Evolutionary conservation across 30 jellyfish, hydroid and myxozoan species (phyloP).

Genomic region (Pelagia noctiluca): DNA sequence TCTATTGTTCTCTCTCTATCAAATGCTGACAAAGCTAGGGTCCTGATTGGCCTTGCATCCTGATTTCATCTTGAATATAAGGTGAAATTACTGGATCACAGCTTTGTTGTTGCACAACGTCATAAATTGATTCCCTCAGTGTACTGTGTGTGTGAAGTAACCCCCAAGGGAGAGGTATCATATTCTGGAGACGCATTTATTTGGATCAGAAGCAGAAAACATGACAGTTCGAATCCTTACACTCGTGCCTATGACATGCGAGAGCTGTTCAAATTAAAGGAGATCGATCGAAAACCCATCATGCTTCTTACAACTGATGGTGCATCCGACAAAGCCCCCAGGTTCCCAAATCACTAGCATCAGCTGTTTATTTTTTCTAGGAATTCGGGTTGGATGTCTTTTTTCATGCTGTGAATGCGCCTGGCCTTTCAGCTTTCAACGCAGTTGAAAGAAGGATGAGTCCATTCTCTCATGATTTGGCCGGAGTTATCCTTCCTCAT

Average conservation of each 20-base stretch:
- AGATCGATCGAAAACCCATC: too few species aligned
- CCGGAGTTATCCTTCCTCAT: constrained; percentile 56
- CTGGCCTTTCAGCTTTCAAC: constrained; percentile 64
- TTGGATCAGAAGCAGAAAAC: constrained; percentile 57
- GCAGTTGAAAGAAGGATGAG: constrained; percentile 49
- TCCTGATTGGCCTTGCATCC: constrained; percentile 47
- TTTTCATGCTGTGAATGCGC: constrained; percentile 53
- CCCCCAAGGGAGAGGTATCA: constrained; percentile 12
- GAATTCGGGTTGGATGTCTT: constrained; percentile 19
- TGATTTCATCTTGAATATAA: constrained; percentile 64
- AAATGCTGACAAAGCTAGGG: constrained; percentile 64
- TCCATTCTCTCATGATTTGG: constrained; percentile 53
- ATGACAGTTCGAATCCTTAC: constrained; percentile 45
- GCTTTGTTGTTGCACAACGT: constrained; percentile 44
- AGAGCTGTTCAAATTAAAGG: too few species aligned
- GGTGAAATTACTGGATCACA: constrained; percentile 49
- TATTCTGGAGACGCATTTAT: constrained; percentile 45
- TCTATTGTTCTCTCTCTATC: constrained; percentile 38
- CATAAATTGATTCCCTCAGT: constrained; percentile 67
- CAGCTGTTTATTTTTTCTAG: too few species aligned
- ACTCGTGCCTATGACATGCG: constrained; percentile 59
- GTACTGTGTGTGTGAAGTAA: constrained; percentile 47
- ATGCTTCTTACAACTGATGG: too few species aligned
- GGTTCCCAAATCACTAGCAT: too few species aligned
- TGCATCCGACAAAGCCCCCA: too few species aligned